phyloP scores from a whole-genome alignment of 1,140 invertebrate species.

The Trachelipus rathkii region DNA sequence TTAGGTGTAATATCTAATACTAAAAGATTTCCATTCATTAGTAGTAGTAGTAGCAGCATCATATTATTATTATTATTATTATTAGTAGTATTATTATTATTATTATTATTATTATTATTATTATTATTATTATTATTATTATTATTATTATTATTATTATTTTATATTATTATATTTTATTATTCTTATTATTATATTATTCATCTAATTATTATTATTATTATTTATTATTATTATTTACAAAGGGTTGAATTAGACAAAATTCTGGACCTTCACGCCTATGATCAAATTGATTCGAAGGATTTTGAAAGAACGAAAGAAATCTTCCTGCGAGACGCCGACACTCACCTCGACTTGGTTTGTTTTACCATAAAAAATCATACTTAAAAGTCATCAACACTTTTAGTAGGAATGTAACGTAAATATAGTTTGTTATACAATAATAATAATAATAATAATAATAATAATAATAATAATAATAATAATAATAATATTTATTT shows the following conservation, averaged over 20 bases:
- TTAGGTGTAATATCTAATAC: too few species aligned
- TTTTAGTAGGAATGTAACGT: too few species aligned
- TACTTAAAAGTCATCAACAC: too few species aligned
- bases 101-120: not conserved
- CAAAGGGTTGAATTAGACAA: constrained; percentile 35
- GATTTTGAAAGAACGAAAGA: constrained; percentile 25
- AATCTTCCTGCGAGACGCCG: constrained; percentile 18
- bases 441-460: too few species aligned
- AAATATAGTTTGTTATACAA: too few species aligned
- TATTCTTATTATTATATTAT: not conserved
- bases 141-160: too few species aligned
- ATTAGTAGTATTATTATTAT: too few species aligned
- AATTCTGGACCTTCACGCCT: constrained; percentile 43
- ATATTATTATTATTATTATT: not conserved
- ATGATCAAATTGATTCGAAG: constrained; percentile 31
- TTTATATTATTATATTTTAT: too few species aligned
- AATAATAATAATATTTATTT: too few species aligned
- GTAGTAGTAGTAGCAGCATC: too few species aligned
- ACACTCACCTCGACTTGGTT: constrained; percentile 42
- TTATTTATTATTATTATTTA: not conserved
- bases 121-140: not conserved
- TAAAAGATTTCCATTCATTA: too few species aligned
- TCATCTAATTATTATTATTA: not conserved
- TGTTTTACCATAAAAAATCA: not conserved
- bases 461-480: too few species aligned